Percentiles rank a stretch among this genome's conserved stretches.
phyloP scores from a whole-genome alignment of 2,888 invertebrate species.

The Mycalesis mineus region DNA sequence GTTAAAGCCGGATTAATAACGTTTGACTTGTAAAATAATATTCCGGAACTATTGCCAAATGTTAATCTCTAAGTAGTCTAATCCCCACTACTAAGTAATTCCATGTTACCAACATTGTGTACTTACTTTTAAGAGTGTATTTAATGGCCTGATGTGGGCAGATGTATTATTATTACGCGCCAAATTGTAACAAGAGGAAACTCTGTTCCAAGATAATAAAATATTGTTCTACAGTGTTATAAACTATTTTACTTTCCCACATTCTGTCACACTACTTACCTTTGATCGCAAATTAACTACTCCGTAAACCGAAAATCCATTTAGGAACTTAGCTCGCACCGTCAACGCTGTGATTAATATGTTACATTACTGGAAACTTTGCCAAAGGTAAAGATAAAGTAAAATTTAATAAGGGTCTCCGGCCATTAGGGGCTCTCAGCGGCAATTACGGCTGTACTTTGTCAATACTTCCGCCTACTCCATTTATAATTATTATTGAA shows the following conservation, averaged over 20 bases:
- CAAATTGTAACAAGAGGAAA: too few relatives aligned
- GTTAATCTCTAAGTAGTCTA: too few relatives aligned
- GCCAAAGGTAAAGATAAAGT: slow-evolving; percentile 49
- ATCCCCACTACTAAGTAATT: too few relatives aligned
- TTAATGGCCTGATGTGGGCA: too few relatives aligned
- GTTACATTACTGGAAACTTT: slow-evolving; percentile 66
- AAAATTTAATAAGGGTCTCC: slow-evolving; percentile 72
- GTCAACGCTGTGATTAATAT: slow-evolving; percentile 65
- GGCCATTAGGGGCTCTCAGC: slow-evolving; percentile 65
- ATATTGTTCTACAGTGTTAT: too few relatives aligned
- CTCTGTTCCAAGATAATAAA: too few relatives aligned
- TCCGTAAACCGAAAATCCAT: background rate
- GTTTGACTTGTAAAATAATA: too few relatives aligned
- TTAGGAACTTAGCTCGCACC: slow-evolving; percentile 18
- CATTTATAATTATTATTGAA: background rate
- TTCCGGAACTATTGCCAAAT: too few relatives aligned
- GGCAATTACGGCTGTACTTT: slow-evolving; percentile 50
- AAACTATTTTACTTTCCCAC: background rate
- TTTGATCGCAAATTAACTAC: background rate
- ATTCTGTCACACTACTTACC: background rate
- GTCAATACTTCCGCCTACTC: background rate
- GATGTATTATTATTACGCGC: too few relatives aligned
- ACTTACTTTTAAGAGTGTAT: too few relatives aligned
- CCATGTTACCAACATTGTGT: too few relatives aligned
- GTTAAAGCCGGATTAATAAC: too few relatives aligned